Conservation (phyloP, 2,888 invertebrate species). For the Apamea anceps region DNA sequence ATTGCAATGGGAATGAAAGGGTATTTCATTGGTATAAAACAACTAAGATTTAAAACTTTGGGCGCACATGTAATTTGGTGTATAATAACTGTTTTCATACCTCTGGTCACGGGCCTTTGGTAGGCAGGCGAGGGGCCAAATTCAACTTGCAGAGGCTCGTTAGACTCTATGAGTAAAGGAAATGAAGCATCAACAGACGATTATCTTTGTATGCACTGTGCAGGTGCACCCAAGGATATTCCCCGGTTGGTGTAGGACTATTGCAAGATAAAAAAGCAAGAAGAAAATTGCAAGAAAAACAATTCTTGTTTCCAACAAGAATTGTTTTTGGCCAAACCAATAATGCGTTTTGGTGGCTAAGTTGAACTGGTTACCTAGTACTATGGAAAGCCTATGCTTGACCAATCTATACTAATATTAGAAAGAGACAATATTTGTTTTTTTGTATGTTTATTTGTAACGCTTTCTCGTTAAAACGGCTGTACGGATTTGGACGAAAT, state of each 20-base stretch:
- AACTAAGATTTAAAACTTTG: background rate
- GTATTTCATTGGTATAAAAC: background rate
- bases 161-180: background rate
- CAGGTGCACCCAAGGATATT: background rate
- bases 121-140: too few species aligned
- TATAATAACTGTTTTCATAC: background rate
- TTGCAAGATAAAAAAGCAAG: background rate
- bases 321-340: background rate
- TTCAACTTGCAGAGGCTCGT: too few species aligned
- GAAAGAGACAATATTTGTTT: too few species aligned
- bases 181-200: background rate
- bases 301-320: too few species aligned
- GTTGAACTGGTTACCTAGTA: too few species aligned
- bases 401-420: background rate
- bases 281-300: too few species aligned
- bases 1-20: background rate
- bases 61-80: background rate
- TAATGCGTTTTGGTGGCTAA: too few species aligned
- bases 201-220: background rate
- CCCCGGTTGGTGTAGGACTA: background rate
- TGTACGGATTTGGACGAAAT: too few species aligned
- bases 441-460: too few species aligned
- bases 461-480: too few species aligned
- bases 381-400: background rate
- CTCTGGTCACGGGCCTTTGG: too few species aligned